Evolutionary conservation across 2,797 vertebrate species (phyloP), one percentile per base, ranked within the genome.

Genomic region (Carapus acus): DNA sequence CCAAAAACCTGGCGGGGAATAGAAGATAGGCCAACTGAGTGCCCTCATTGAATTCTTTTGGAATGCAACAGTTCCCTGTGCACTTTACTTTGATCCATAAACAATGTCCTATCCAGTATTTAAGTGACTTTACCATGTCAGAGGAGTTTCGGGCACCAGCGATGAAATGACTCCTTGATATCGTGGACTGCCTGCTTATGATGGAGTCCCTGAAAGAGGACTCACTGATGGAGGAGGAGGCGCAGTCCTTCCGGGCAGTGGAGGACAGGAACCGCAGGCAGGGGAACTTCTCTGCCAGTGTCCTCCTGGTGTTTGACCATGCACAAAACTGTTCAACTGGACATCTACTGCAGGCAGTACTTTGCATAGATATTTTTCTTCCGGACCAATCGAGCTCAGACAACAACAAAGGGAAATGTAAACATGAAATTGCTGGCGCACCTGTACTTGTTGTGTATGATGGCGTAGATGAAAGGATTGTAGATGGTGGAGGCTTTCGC

Each of bases 381-480:
- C n/a, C n/a, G n/a, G n/a, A n/a, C n/a, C n/a, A n/a, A n/a, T n/a
- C n/a, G n/a, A n/a, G n/a, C n/a, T n/a, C n/a, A n/a, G n/a, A n/a
- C n/a, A n/a, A n/a, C n/a, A n/a, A n/a, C n/a, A n/a, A n/a, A n/a
- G n/a, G n/a, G n/a, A n/a, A n/a, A n/a, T n/a, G n/a, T n/a, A n/a
- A n/a, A n/a, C n/a, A n/a, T n/a, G n/a, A n/a, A n/a, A n/a, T 8
- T 23, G 1, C 6, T 38, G 0, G 7, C 42, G 65, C 84, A 93
- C 91, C 91, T 90, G 88, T 93, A 93, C 83, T 91, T 91, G 58
- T 86, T 86, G 73, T 93, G 92, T 72, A 91, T 90, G 66, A 93
- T 92, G 45, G 90, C 90, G 43, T 93, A 93, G 74, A 93, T 93
- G 69, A 94, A 90, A 54, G 92, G 92, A 47, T 93, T 93, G 87